Evolutionary conservation across 2,797 vertebrate species (phyloP).

Genomic region (Sebastes jordani): DNA sequence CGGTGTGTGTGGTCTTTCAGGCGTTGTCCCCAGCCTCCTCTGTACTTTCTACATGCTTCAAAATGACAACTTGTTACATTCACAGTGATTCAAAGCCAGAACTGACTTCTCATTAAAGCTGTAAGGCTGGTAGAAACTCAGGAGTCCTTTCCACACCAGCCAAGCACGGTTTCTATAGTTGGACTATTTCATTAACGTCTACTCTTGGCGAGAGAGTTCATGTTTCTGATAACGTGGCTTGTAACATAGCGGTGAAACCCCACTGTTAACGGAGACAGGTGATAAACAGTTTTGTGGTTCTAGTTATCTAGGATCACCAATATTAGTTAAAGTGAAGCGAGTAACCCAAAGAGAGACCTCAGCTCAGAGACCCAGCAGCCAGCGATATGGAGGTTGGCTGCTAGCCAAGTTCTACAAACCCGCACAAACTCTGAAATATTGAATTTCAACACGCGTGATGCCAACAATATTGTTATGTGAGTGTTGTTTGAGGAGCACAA

Average conservation of each 20-base stretch:
- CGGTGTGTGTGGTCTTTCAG: background rate
- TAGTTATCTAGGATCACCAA: no score
- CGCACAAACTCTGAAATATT: background rate
- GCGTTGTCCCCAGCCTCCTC: background rate
- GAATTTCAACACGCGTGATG: background rate
- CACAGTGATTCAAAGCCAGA: background rate
- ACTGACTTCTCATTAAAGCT: constrained; percentile 6
- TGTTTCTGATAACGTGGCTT: no score
- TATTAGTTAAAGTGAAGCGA: no score
- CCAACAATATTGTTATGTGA: no score
- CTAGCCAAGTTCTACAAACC: background rate
- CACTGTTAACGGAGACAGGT: no score
- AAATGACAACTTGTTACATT: background rate
- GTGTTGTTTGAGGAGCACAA: no score
- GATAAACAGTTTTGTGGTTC: no score
- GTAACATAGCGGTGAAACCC: background rate
- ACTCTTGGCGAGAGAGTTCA: background rate
- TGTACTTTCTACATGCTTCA: background rate
- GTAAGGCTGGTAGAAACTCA: background rate
- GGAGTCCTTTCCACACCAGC: background rate
- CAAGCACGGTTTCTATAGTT: background rate
- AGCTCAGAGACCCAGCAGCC: no score
- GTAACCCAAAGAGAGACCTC: no score
- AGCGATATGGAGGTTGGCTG: background rate
- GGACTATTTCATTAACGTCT: constrained; percentile 1